Conservation (phyloP, 2,888 invertebrate species). For the Calliopum simillimum region DNA sequence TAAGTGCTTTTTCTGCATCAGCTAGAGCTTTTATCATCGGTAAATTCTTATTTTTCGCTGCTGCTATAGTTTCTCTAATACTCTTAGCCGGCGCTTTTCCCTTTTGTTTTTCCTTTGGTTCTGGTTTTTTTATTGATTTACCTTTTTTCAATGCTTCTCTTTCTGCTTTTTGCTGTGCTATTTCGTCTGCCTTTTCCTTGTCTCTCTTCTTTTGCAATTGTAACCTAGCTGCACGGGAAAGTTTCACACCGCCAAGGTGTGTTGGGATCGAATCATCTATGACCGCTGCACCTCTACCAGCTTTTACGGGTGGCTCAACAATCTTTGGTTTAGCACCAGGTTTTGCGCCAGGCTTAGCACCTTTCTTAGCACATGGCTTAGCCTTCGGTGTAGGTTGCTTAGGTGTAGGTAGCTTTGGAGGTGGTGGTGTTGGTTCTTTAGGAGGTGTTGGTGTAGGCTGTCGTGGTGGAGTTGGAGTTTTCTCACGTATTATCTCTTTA, state of each 20-base stretch:
- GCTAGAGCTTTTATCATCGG: too few relatives aligned
- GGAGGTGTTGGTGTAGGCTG: not conserved
- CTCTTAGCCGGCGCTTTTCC: too few relatives aligned
- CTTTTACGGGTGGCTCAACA: conserved; percentile 32
- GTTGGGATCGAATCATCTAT: conserved; percentile 39
- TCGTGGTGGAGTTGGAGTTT: conserved; percentile 18
- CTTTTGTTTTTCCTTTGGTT: too few relatives aligned
- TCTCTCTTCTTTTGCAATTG: too few relatives aligned
- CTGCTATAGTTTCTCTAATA: too few relatives aligned
- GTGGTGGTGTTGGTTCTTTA: not conserved
- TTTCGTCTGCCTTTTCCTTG: conserved; percentile 30
- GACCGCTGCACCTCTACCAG: conserved; percentile 34
- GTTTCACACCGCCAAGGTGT: too few relatives aligned
- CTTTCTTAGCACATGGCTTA: conserved; percentile 13
- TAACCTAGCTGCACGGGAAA: too few relatives aligned
- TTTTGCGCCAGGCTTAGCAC: not conserved
- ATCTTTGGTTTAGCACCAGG: conserved; percentile 1
- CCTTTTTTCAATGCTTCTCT: too few relatives aligned
- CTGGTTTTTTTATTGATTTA: too few relatives aligned
- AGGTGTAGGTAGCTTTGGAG: not conserved
- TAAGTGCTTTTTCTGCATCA: too few relatives aligned
- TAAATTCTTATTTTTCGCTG: too few relatives aligned
- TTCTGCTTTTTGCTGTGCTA: not conserved
- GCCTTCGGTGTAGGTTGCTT: conserved; percentile 25
- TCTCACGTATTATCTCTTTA: too few relatives aligned